Evolutionary conservation across 2,113 vertebrate species (phyloP).

Genomic region (Indicator maculatus): DNA sequence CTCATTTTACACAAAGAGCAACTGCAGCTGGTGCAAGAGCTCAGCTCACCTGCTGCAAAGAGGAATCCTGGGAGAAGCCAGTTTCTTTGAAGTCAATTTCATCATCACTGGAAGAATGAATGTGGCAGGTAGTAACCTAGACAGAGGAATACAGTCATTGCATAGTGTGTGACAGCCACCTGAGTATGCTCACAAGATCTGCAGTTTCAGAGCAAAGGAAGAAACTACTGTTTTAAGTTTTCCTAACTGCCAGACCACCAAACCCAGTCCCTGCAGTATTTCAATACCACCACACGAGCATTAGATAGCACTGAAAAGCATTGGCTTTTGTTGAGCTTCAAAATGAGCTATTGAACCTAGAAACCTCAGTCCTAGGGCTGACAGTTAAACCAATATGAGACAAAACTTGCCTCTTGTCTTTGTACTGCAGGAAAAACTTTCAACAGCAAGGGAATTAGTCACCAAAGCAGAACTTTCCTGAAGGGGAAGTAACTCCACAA

Average conservation of each 20-base stretch:
- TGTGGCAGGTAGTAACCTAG: constrained; percentile 96
- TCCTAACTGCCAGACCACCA: not conserved
- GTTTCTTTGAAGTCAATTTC: constrained; percentile 99
- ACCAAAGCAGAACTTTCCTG: not conserved
- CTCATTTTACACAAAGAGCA: not conserved
- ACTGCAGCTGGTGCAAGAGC: not conserved
- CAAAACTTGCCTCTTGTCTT: not conserved
- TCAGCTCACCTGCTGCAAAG: constrained; percentile 95
- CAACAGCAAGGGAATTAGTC: not conserved
- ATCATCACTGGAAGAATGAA: constrained; percentile 98
- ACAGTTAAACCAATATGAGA: not conserved
- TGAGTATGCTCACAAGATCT: not conserved
- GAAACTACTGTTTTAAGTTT: not conserved
- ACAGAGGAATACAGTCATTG: constrained; percentile 37
- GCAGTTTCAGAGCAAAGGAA: not conserved
- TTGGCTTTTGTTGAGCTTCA: not conserved
- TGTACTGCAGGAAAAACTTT: not conserved
- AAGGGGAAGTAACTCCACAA: not conserved
- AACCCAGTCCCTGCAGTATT: not conserved
- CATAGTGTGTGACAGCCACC: not conserved
- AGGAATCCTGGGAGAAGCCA: constrained; percentile 97
- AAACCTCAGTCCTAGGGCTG: not conserved
- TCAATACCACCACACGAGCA: not conserved
- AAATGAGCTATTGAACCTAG: not conserved
- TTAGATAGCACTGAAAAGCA: no score